Evolutionary conservation across 2,888 invertebrate genomes (phyloP).

Genomic region (Synergus laeviventris): DNA sequence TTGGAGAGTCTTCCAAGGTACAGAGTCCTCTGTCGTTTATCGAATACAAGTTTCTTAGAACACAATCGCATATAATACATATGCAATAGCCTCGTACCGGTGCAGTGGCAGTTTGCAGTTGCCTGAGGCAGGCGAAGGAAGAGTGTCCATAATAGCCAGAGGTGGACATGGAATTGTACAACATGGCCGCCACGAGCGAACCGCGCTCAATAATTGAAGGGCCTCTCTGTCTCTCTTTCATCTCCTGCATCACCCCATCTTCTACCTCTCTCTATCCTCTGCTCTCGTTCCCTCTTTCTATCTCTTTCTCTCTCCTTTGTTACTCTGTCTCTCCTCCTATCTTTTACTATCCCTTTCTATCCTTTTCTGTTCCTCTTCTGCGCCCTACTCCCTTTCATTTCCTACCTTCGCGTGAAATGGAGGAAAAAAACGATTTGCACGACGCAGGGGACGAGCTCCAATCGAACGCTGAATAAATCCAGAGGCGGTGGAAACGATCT

Average conservation of each 20-base stretch:
- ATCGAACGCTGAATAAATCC: slow-evolving; percentile 43
- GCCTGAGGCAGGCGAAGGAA: slow-evolving; percentile 62
- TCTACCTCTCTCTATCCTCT: slow-evolving; percentile 9
- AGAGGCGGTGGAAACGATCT: slow-evolving; percentile 39
- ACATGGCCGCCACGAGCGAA: slow-evolving; percentile 70
- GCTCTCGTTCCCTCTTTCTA: slow-evolving; percentile 8
- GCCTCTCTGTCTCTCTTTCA: slow-evolving; percentile 54
- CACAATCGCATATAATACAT: slow-evolving; percentile 75
- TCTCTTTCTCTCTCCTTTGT: background rate
- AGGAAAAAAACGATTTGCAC: slow-evolving; percentile 36
- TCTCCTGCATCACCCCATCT: slow-evolving; percentile 42
- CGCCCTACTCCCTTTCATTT: slow-evolving; percentile 29
- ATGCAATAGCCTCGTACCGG: slow-evolving; percentile 68
- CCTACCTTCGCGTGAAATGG: slow-evolving; percentile 40
- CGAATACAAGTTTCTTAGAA: slow-evolving; percentile 72
- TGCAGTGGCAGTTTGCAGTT: slow-evolving; percentile 41
- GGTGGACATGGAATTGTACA: slow-evolving; percentile 70
- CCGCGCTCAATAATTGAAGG: slow-evolving; percentile 72
- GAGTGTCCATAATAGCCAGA: slow-evolving; percentile 63
- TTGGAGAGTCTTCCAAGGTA: slow-evolving; percentile 61
- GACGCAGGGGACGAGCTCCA: slow-evolving; percentile 45
- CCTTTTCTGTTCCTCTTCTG: slow-evolving; percentile 43
- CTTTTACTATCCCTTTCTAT: slow-evolving; percentile 25
- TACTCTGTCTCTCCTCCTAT: slow-evolving; percentile 23
- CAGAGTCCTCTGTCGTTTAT: slow-evolving; percentile 65